Base-by-base conservation (phyloP, 2,113 vertebrate species). In the Spermophilus dauricus region DNA sequence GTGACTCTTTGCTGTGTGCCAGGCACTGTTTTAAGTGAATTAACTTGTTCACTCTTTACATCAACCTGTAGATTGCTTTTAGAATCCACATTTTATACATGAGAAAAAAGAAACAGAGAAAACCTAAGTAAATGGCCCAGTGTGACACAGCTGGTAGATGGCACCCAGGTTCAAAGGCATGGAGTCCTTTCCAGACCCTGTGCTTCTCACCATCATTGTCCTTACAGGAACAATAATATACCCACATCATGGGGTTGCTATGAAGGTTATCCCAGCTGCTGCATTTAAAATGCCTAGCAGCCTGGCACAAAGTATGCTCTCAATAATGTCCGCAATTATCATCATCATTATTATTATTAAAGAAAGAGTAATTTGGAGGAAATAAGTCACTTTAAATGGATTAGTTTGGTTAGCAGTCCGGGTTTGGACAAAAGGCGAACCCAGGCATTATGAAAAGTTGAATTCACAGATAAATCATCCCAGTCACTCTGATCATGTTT, bases 351-450 rank as follows among this genome's bases (percentile, higher is more conserved):
- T 65, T 13, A 80, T 28, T 82, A 75, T 89, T 42, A 73, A 80
- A 28, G 37, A 75, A 89, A 67, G 51, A 93, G 26, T 78, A 67
- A 78, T 61, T 67, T 32, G 24, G 30, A 20, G 26, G 37, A 8
- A 87, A 32, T 61, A 82, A 77, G 34, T 78, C 24, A 82, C 34
- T 65, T 91, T 72, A 73, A 95, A 61, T 45, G 61, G 39, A 83
- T 76, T 42, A 22, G 32, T 80, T 83, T 82, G 65, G 2, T 24
- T 32, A 87, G 20, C 45, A 77, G 53, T 63, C 75, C 67, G 30
- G 17, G 30, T 75, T 95, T 89, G 58, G 51, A 87, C 42, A 48
- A 92, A 96, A 92, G 32, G n/a, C 45, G 88, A 95, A n/a, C 73
- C 17, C 58, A 8, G 13, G 4, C 72, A 32, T n/a, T 88, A 63